Evolutionary conservation across 2,797 vertebrate genomes (phyloP).

Genomic region (Heliangelus exortis): DNA sequence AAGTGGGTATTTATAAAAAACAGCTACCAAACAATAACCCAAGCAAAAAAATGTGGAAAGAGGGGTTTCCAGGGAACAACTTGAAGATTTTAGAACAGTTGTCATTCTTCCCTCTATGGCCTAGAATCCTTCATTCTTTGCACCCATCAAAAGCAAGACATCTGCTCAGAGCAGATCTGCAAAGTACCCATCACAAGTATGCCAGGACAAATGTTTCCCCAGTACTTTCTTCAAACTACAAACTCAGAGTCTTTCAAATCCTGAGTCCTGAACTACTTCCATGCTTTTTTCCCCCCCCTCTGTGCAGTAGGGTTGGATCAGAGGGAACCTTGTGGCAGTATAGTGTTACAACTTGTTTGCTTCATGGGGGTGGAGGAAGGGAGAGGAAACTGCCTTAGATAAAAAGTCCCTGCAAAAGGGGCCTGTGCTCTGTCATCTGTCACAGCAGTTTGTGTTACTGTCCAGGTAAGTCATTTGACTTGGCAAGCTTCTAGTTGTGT

Average conservation of each 20-base stretch:
- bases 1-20: background rate
- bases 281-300: background rate
- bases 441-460: background rate
- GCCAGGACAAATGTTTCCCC: background rate
- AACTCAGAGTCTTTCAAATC: background rate
- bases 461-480: background rate
- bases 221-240: background rate
- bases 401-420: background rate
- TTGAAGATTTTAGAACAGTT: background rate
- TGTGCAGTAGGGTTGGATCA: fast-evolving
- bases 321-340: background rate
- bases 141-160: fast-evolving
- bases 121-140: background rate
- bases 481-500: background rate
- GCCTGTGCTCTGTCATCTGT: background rate
- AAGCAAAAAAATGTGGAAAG: background rate
- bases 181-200: background rate
- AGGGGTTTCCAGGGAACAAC: background rate
- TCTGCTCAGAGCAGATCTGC: background rate
- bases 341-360: background rate
- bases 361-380: background rate
- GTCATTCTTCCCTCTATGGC: background rate
- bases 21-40: background rate
- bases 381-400: background rate
- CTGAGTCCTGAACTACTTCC: fast-evolving